Conservation (phyloP, 2,797 vertebrate genomes). For the Columba guinea region DNA sequence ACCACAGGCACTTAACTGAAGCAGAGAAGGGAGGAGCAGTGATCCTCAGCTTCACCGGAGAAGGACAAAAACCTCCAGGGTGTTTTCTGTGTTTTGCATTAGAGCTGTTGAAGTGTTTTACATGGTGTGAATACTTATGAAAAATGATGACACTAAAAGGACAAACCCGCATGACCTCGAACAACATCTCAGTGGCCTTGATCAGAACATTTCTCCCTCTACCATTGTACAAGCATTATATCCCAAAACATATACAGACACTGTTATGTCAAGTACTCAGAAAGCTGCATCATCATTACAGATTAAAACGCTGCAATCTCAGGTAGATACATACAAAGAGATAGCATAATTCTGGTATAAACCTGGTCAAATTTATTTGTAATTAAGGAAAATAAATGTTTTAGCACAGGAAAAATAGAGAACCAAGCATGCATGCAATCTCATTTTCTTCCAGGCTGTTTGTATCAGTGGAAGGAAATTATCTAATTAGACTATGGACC, state of each 20-base stretch:
- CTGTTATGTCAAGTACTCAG: background rate
- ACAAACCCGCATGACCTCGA: background rate
- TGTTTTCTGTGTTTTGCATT: background rate
- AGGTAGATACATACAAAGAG: background rate
- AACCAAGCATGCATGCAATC: background rate
- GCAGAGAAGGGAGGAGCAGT: background rate
- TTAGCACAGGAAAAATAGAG: constrained; percentile 15
- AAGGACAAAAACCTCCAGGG: background rate
- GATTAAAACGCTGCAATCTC: background rate
- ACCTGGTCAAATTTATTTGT: background rate
- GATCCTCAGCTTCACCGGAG: background rate
- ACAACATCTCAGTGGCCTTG: background rate
- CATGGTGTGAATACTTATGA: background rate
- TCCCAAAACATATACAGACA: background rate
- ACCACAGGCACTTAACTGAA: background rate
- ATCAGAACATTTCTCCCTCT: background rate
- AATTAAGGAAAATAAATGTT: background rate
- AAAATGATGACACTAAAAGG: background rate
- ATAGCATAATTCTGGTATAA: background rate
- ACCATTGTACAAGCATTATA: background rate
- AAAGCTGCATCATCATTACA: background rate
- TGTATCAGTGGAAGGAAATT: background rate
- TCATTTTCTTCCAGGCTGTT: constrained; percentile 33
- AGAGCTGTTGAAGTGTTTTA: background rate
- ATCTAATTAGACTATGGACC: constrained; percentile 39